These are phyloP conservation scores for Drosophila borealis DNA, from an alignment of 2,888 invertebrate species.

Conservation along the genomic window DNA sequence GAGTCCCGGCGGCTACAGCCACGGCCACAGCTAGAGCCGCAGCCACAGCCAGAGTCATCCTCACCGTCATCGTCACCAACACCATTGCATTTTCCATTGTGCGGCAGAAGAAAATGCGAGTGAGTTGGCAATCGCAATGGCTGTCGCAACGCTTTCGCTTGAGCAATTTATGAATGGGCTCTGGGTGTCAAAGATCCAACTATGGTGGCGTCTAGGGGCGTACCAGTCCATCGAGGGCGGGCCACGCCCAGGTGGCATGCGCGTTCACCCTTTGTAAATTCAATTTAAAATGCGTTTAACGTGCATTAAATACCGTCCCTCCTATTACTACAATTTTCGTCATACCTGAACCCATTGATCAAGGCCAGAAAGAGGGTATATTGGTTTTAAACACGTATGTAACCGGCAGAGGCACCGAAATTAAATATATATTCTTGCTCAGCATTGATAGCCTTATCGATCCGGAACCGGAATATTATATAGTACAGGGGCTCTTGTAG, in stretches of 20 bases:
- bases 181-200: slow-evolving; percentile 17
- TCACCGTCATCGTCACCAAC: background rate
- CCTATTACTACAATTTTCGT: slow-evolving; percentile 21
- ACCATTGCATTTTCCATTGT: slow-evolving; percentile 7
- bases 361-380: too few relatives aligned
- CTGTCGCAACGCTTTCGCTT: slow-evolving; percentile 22
- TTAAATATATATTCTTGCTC: too few relatives aligned
- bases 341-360: background rate
- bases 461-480: too few relatives aligned
- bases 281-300: slow-evolving; percentile 72
- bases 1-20: slow-evolving; percentile 33
- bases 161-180: slow-evolving; percentile 68
- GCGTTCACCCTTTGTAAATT: slow-evolving; percentile 60
- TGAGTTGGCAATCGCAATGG: slow-evolving; percentile 15
- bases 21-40: background rate
- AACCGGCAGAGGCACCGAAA: too few relatives aligned
- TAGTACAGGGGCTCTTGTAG: slow-evolving; percentile 8
- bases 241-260: background rate
- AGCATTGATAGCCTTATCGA: too few relatives aligned
- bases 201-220: background rate
- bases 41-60: background rate
- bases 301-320: slow-evolving; percentile 51
- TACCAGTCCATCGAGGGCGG: background rate
- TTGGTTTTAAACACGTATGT: too few relatives aligned
- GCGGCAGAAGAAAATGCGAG: slow-evolving; percentile 16